A percentile compares a stretch with the other conserved stretches of the same genome.
phyloP scores from a whole-genome alignment of 2,113 vertebrate species.

The Triplophysa rosa region DNA sequence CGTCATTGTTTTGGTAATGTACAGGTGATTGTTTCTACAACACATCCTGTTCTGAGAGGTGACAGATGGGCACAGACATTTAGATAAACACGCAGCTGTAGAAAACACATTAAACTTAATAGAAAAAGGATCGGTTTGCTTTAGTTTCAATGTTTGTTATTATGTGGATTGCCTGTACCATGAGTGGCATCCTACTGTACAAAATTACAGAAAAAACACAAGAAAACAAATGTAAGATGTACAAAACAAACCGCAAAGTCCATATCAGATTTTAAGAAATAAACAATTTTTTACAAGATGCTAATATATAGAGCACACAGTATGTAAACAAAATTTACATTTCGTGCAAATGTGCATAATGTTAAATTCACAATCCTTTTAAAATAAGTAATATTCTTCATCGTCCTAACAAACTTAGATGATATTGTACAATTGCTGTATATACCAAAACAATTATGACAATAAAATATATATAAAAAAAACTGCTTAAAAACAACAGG shows the following conservation, averaged over 20 bases:
- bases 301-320: background rate
- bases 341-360: background rate
- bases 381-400: background rate
- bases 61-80: background rate
- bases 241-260: background rate
- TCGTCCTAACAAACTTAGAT: background rate
- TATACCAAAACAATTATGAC: slow-evolving; percentile 1
- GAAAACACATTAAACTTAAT: background rate
- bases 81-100: background rate
- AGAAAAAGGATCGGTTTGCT: background rate
- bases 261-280: too few species aligned
- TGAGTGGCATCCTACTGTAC: background rate
- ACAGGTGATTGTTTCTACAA: background rate
- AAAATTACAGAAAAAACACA: background rate
- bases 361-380: background rate
- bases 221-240: background rate
- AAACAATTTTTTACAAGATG: background rate
- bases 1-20: background rate
- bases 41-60: background rate
- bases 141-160: background rate
- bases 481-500: background rate
- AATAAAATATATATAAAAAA: background rate
- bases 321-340: background rate
- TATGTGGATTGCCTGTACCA: background rate
- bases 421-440: slow-evolving; percentile 10